Evolutionary conservation across 2,888 invertebrate genomes (phyloP).

Genomic region (Cantharis flavilabris): DNA sequence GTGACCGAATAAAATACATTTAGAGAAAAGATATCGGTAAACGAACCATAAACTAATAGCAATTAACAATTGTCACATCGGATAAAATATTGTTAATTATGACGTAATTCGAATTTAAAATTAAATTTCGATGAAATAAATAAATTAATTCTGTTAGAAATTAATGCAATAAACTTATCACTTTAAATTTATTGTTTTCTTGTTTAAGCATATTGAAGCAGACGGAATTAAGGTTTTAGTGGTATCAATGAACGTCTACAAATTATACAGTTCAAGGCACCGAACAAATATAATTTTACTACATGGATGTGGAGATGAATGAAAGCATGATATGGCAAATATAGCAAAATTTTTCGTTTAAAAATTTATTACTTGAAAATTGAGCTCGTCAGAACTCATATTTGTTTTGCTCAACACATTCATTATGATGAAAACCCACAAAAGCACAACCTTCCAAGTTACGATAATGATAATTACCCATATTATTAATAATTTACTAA

Average conservation of each 20-base stretch:
- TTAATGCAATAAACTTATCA: neutral
- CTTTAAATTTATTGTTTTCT: neutral
- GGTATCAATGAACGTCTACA: neutral
- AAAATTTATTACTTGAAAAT: neutral
- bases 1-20: conserved; percentile 2
- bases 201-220: neutral
- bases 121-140: neutral
- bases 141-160: neutral
- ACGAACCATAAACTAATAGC: neutral
- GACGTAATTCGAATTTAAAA: neutral
- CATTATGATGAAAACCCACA: neutral
- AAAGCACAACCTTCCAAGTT: neutral
- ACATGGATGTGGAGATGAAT: neutral
- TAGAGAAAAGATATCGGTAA: neutral
- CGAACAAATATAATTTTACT: neutral
- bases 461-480: neutral
- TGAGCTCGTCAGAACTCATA: neutral
- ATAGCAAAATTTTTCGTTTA: neutral
- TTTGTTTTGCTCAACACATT: neutral
- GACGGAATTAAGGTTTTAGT: neutral
- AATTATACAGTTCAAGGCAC: neutral
- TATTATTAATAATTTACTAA: neutral
- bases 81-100: neutral
- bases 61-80: neutral
- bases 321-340: neutral